Percentiles rank a stretch among this genome's conserved stretches.
phyloP scores from a whole-genome alignment of 2,797 vertebrate genomes.

The Scleropages formosus region DNA sequence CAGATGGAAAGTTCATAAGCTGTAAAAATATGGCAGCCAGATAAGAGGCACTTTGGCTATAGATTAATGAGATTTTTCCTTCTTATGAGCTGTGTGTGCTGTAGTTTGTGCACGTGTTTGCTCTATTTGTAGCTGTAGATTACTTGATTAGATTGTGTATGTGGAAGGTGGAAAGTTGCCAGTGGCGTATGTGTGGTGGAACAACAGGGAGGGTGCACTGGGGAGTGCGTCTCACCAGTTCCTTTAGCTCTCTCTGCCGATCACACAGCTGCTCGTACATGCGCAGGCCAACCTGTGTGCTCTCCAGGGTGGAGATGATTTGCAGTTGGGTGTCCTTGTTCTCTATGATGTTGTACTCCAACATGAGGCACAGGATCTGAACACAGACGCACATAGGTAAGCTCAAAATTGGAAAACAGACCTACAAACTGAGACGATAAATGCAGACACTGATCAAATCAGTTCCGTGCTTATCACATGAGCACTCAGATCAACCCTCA shows the following conservation, averaged over 20 bases:
- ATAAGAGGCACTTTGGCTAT: no score
- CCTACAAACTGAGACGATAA: background rate
- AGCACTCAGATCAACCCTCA: conserved; percentile 20
- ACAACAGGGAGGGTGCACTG: background rate
- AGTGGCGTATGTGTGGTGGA: no score
- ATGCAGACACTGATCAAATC: background rate
- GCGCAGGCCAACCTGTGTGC: conserved; percentile 89
- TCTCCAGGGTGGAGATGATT: conserved; percentile 98
- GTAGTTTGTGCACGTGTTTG: no score
- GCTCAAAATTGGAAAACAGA: conserved; percentile 2
- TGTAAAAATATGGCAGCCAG: no score
- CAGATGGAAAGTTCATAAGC: no score
- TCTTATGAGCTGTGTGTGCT: no score
- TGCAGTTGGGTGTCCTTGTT: conserved; percentile 98
- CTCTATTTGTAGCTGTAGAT: no score
- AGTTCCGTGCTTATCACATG: conserved; percentile 9
- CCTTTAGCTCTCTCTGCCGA: conserved; percentile 93
- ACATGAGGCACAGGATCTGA: conserved; percentile 96
- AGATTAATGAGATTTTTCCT: no score
- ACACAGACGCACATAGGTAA: conserved; percentile 24
- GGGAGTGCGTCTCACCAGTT: conserved; percentile 97
- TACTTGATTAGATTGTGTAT: background rate
- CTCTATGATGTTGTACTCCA: conserved; percentile 98
- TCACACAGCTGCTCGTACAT: conserved; percentile 99
- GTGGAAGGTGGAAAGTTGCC: conserved; percentile 10